Conservation (phyloP, 2,113 vertebrate genomes). For the Colaptes auratus region DNA sequence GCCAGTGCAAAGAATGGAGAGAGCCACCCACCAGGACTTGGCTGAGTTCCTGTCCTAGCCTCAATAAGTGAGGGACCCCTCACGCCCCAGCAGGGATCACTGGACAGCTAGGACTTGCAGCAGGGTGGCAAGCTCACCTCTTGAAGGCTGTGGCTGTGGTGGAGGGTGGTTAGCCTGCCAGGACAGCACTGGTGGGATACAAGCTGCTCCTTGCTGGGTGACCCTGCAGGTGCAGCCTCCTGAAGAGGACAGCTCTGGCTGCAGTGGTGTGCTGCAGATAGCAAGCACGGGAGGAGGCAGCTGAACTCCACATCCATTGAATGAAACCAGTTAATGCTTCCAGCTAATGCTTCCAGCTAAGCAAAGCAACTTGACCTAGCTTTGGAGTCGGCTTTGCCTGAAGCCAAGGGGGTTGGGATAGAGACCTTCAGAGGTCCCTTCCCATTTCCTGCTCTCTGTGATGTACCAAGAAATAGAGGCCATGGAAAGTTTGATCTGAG, state of each 20-base stretch:
- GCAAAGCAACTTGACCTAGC: not conserved
- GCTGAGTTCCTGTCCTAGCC: not conserved
- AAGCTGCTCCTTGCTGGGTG: not conserved
- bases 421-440: not conserved
- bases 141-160: not conserved
- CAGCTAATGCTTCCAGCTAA: not conserved
- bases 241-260: not conserved
- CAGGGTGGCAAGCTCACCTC: accelerated
- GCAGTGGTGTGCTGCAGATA: not conserved
- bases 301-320: not conserved
- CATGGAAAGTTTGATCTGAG: not conserved
- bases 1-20: not conserved
- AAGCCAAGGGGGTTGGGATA: not conserved
- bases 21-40: not conserved
- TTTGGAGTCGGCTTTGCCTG: not conserved
- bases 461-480: not conserved
- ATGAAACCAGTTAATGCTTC: not conserved
- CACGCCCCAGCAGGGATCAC: accelerated
- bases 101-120: accelerated
- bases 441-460: not conserved
- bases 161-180: not conserved
- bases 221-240: accelerated
- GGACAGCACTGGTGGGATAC: not conserved
- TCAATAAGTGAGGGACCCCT: accelerated
- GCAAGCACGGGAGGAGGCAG: not conserved